Percentiles rank a stretch among this genome's conserved stretches.
Conservation (phyloP, 2,888 invertebrate species). For the Caenorhabditis uteleia region DNA sequence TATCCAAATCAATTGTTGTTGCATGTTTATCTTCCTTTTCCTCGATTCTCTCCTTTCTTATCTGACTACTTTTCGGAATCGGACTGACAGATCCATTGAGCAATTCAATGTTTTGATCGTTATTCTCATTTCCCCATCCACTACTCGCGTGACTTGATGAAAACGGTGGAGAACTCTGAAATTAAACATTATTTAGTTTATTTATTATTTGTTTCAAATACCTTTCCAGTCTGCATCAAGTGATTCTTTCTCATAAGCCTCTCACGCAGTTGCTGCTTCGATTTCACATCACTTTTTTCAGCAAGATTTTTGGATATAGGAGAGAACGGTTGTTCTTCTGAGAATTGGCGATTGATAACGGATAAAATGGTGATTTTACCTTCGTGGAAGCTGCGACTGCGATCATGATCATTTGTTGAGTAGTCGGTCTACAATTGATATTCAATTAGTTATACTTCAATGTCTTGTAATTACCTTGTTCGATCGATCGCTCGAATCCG, state of each 20-base stretch:
- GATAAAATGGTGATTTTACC: no score
- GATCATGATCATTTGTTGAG: no score
- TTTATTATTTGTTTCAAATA: not conserved
- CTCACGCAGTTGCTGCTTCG: slow-evolving; percentile 50
- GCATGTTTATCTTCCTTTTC: not conserved
- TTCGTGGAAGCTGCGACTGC: slow-evolving; percentile 40
- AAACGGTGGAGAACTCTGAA: no score
- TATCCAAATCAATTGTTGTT: no score
- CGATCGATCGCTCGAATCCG: no score
- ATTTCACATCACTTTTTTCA: slow-evolving; percentile 17
- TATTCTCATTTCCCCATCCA: slow-evolving; percentile 20
- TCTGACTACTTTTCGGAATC: slow-evolving; percentile 7
- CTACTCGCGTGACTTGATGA: no score
- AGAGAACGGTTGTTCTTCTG: slow-evolving; percentile 18
- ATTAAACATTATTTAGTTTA: no score
- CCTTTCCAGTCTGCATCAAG: not conserved
- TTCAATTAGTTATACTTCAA: no score
- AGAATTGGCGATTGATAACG: no score
- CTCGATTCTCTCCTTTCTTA: not conserved
- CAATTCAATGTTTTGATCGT: slow-evolving; percentile 4
- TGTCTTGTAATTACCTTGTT: no score
- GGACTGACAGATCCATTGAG: slow-evolving; percentile 15
- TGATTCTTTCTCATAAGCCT: slow-evolving; percentile 46
- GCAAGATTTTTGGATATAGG: slow-evolving; percentile 43
- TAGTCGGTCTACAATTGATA: no score